phyloP scores from a whole-genome alignment of 23 tunicate species.

The Pegea sp. region DNA sequence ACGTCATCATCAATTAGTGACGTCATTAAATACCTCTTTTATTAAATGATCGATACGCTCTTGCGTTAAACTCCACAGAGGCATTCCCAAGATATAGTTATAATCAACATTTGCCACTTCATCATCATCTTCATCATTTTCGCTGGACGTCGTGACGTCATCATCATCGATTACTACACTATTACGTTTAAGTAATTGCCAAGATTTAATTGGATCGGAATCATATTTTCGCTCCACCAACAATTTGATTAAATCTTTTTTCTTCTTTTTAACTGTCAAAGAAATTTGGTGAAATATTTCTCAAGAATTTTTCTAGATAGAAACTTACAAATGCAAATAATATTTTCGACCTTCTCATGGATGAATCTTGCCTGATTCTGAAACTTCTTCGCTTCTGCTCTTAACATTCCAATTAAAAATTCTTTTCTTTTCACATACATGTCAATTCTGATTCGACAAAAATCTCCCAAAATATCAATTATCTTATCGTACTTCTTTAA shows the following conservation, averaged over 20 bases:
- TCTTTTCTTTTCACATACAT: constrained; percentile 63
- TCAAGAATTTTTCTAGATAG: too few relatives aligned
- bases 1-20: too few relatives aligned
- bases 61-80: constrained; percentile 71
- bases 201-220: constrained; percentile 88
- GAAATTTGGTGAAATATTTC: too few relatives aligned
- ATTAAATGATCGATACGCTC: constrained; percentile 73
- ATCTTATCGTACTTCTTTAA: constrained; percentile 43
- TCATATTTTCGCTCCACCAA: constrained; percentile 60
- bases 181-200: too few relatives aligned
- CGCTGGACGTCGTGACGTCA: too few relatives aligned
- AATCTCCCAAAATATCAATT: constrained; percentile 37
- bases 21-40: constrained; percentile 52
- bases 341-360: constrained; percentile 78
- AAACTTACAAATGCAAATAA: constrained; percentile 50
- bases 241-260: constrained; percentile 45
- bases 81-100: constrained; percentile 90
- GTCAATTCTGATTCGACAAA: constrained; percentile 35
- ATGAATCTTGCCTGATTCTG: constrained; percentile 88
- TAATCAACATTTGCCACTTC: constrained; percentile 46
- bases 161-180: too few relatives aligned
- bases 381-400: constrained; percentile 63
- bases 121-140: constrained; percentile 26
- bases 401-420: constrained; percentile 48
- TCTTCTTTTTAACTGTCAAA: constrained; percentile 54